Evolutionary conservation across 64 coral and sea anemone species (phyloP).

Genomic region (Pocillopora damicornis): DNA sequence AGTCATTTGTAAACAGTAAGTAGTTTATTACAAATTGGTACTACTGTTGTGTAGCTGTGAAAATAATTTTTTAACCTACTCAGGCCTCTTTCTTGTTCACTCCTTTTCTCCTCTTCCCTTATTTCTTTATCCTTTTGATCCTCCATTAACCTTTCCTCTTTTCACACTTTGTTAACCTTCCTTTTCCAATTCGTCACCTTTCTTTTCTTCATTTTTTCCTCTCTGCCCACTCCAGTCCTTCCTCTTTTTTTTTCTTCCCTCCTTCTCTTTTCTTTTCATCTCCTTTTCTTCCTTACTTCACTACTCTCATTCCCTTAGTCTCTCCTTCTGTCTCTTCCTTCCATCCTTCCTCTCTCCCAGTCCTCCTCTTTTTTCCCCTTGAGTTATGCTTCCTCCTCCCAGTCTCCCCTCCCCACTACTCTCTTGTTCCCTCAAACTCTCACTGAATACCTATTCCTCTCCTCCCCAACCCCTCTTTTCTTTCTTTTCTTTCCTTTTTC

Average conservation of each 20-base stretch:
- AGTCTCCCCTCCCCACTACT: no score
- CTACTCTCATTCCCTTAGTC: no score
- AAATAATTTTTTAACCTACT: no score
- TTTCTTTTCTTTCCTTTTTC: background rate
- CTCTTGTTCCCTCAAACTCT: no score
- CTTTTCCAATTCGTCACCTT: background rate
- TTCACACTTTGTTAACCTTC: background rate
- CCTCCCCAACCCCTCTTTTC: background rate
- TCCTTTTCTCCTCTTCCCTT: background rate
- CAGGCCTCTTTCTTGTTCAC: no score
- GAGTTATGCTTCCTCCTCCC: no score
- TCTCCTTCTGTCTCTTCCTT: no score
- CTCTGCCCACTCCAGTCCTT: background rate
- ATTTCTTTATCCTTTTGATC: background rate
- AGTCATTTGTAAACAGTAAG: slow-evolving; percentile 62
- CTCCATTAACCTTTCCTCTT: background rate
- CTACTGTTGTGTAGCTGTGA: no score
- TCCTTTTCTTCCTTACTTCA: background rate
- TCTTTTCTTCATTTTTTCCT: background rate
- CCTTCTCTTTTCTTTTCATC: background rate
- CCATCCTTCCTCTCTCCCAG: no score
- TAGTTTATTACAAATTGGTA: background rate
- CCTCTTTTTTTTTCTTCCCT: background rate
- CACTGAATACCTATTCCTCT: background rate
- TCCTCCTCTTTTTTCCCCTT: no score